Conservation (phyloP, 2,113 vertebrate genomes). For the Gadus macrocephalus region DNA sequence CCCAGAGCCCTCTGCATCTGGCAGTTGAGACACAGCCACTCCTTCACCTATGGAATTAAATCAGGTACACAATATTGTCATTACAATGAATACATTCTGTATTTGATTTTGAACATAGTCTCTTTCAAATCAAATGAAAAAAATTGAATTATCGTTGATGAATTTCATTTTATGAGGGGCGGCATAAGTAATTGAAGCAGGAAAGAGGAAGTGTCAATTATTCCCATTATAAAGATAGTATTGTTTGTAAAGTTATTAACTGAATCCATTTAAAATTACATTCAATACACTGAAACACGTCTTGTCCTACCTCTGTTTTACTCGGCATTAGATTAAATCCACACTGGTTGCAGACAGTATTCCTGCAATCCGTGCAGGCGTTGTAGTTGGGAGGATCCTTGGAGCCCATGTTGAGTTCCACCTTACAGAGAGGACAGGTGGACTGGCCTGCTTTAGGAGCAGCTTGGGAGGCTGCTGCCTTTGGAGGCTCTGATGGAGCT, state of each 20-base stretch:
- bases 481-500: constrained; percentile 46
- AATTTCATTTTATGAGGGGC: neutral
- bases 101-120: neutral
- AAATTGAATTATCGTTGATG: neutral
- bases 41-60: constrained; percentile 53
- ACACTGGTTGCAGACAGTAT: constrained; percentile 87
- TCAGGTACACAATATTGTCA: neutral
- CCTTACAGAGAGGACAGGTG: constrained; percentile 87
- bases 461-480: constrained; percentile 25
- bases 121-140: neutral
- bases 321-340: constrained; percentile 88
- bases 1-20: constrained; percentile 86
- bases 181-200: neutral
- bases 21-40: constrained; percentile 95
- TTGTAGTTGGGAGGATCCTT: constrained; percentile 82
- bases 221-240: neutral
- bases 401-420: constrained; percentile 76
- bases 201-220: neutral
- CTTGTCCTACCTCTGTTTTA: constrained; percentile 75
- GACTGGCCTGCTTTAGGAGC: constrained; percentile 35
- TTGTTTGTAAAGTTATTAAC: neutral
- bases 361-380: constrained; percentile 87
- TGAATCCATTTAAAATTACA: neutral
- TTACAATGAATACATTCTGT: neutral
- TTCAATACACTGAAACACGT: neutral